phyloP scores from a whole-genome alignment of 2,888 invertebrate species.

The Hemithea aestivaria region DNA sequence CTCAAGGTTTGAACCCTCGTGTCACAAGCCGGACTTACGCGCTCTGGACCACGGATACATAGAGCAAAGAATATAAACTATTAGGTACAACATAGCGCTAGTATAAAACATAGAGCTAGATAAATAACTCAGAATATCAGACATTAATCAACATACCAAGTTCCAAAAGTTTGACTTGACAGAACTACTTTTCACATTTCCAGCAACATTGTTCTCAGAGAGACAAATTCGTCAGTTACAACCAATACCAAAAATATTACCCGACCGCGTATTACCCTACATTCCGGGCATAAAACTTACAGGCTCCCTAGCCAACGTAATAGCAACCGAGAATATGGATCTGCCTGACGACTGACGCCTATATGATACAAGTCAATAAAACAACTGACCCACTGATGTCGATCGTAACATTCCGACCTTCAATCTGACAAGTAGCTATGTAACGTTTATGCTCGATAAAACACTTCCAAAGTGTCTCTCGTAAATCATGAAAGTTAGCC shows the following conservation, averaged over 20 bases:
- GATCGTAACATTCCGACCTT: conserved; percentile 61
- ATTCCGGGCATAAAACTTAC: conserved; percentile 25
- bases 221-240: too few relatives aligned
- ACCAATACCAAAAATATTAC: conserved; percentile 10
- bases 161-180: too few relatives aligned
- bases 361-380: conserved; percentile 40
- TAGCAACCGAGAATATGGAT: conserved; percentile 37
- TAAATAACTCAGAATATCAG: too few relatives aligned
- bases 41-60: too few relatives aligned
- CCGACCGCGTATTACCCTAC: conserved; percentile 14
- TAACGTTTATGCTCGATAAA: conserved; percentile 78
- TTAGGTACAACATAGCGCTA: too few relatives aligned
- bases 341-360: conserved; percentile 2
- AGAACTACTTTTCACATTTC: too few relatives aligned
- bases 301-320: conserved; percentile 28
- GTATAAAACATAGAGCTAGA: too few relatives aligned
- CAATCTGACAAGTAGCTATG: conserved; percentile 74
- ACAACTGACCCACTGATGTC: conserved; percentile 63
- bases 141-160: too few relatives aligned
- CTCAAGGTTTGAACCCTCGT: too few relatives aligned
- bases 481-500: conserved; percentile 76
- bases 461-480: conserved; percentile 72
- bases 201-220: too few relatives aligned
- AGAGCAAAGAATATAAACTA: too few relatives aligned
- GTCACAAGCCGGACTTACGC: too few relatives aligned